phyloP scores from a whole-genome alignment of 2,113 vertebrate species.

The Girardinichthys multiradiatus region DNA sequence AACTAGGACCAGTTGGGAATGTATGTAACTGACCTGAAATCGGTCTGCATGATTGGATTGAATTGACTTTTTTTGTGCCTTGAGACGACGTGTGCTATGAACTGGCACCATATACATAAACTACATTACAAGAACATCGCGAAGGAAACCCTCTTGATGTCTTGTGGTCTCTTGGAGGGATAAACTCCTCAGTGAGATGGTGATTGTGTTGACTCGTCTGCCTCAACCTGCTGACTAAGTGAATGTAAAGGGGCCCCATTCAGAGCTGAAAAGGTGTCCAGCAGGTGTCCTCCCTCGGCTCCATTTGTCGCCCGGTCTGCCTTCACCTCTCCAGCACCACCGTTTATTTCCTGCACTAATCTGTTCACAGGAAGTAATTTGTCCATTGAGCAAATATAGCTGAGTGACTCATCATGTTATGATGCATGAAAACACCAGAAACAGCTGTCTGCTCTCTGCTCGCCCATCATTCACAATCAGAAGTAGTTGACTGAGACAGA shows the following conservation, averaged over 20 bases:
- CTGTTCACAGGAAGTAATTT: not conserved
- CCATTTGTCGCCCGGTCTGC: conserved; percentile 1
- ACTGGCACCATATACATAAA: too few relatives aligned
- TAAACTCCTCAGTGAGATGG: not conserved
- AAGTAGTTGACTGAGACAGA: not conserved
- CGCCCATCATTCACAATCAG: not conserved
- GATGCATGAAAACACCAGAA: conserved; percentile 1
- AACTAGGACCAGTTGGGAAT: too few relatives aligned
- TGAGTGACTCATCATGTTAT: not conserved
- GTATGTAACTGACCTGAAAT: too few relatives aligned
- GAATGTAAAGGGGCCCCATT: not conserved
- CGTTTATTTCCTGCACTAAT: not conserved
- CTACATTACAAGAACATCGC: too few relatives aligned
- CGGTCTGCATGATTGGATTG: too few relatives aligned
- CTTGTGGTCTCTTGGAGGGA: not conserved
- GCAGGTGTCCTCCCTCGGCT: conserved; percentile 12
- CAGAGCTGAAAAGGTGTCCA: not conserved
- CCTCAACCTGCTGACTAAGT: not conserved
- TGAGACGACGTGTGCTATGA: too few relatives aligned
- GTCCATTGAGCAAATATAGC: not conserved
- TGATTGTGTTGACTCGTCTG: not conserved
- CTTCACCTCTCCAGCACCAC: not conserved
- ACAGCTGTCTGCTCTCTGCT: not conserved
- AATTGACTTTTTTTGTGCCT: too few relatives aligned
- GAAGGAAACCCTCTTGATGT: too few relatives aligned